phyloP scores from a whole-genome alignment of 2,888 invertebrate genomes.

The Hydroisotoma schaefferi region DNA sequence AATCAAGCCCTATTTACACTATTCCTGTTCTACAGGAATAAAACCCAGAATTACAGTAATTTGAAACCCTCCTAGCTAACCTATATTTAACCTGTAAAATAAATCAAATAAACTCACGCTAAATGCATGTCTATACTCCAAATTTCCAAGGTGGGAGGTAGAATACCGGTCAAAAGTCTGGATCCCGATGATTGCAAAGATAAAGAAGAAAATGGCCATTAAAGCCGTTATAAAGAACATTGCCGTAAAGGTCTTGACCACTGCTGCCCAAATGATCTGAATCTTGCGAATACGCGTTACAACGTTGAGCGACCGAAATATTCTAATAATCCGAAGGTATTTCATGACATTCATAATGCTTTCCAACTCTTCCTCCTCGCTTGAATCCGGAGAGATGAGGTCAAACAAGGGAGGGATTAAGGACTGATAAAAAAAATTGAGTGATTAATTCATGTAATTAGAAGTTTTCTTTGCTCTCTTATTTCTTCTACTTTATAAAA shows the following conservation, averaged over 20 bases:
- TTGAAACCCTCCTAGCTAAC: too few species aligned
- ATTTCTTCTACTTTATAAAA: too few species aligned
- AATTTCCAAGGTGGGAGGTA: slow-evolving; percentile 22
- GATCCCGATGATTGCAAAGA: slow-evolving; percentile 46
- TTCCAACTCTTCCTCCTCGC: slow-evolving; percentile 30
- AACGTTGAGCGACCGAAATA: slow-evolving; percentile 44
- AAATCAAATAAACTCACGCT: slow-evolving; percentile 15
- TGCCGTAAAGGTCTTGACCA: slow-evolving; percentile 42
- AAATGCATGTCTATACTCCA: slow-evolving; percentile 32
- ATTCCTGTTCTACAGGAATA: too few species aligned
- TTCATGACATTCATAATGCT: slow-evolving; percentile 27
- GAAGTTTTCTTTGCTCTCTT: background rate
- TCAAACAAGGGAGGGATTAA: slow-evolving; percentile 35
- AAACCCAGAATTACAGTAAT: slow-evolving; percentile 6
- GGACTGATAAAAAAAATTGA: slow-evolving; percentile 11
- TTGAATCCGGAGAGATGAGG: slow-evolving; percentile 25
- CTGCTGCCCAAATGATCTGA: slow-evolving; percentile 44
- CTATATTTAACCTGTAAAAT: too few species aligned
- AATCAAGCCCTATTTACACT: too few species aligned
- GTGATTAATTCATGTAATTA: background rate
- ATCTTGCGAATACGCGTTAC: slow-evolving; percentile 45
- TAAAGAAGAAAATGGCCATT: slow-evolving; percentile 46
- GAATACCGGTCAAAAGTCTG: slow-evolving; percentile 37
- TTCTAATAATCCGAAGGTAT: slow-evolving; percentile 44
- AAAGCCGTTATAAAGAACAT: slow-evolving; percentile 41